Evolutionary conservation across 2,797 vertebrate genomes (phyloP).

Genomic region (Decapterus maruadsi): DNA sequence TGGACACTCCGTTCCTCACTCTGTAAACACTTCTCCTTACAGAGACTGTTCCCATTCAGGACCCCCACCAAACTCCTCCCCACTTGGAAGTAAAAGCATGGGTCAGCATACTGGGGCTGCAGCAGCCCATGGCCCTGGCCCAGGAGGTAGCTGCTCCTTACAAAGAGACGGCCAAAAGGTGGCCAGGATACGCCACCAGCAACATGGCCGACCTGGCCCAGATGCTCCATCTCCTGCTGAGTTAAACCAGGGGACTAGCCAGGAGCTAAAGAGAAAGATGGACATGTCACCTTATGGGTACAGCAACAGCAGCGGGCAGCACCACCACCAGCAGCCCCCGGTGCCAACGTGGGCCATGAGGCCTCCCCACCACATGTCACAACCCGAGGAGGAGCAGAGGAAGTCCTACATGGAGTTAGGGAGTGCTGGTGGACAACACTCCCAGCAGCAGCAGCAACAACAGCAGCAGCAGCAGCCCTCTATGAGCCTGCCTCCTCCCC

Average conservation of each 20-base stretch:
- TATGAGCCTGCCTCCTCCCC: conserved; percentile 80
- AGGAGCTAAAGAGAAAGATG: conserved; percentile 91
- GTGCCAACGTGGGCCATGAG: conserved; percentile 85
- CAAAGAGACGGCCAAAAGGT: conserved; percentile 93
- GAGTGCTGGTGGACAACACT: conserved; percentile 82
- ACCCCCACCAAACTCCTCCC: conserved; percentile 81
- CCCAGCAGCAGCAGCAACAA: conserved; percentile 70
- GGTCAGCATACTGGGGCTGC: conserved; percentile 76
- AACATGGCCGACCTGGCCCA: conserved; percentile 86
- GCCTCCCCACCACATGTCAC: conserved; percentile 86
- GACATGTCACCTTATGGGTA: conserved; percentile 91
- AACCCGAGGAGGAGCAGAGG: conserved; percentile 88
- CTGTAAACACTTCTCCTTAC: conserved; percentile 87
- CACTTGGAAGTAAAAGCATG: conserved; percentile 82
- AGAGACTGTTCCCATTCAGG: conserved; percentile 92
- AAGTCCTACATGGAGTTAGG: conserved; percentile 92
- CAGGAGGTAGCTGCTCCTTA: conserved; percentile 90
- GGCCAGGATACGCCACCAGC: conserved; percentile 96
- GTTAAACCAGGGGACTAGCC: conserved; percentile 74
- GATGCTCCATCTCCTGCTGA: conserved; percentile 80
- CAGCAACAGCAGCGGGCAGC: conserved; percentile 84
- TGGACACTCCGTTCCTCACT: conserved; percentile 88
- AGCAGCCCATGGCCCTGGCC: conserved; percentile 57
- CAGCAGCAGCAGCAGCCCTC: conserved; percentile 74
- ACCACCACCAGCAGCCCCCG: conserved; percentile 84